phyloP scores from a whole-genome alignment of 2,888 invertebrate species.

The Lypha dubia region DNA sequence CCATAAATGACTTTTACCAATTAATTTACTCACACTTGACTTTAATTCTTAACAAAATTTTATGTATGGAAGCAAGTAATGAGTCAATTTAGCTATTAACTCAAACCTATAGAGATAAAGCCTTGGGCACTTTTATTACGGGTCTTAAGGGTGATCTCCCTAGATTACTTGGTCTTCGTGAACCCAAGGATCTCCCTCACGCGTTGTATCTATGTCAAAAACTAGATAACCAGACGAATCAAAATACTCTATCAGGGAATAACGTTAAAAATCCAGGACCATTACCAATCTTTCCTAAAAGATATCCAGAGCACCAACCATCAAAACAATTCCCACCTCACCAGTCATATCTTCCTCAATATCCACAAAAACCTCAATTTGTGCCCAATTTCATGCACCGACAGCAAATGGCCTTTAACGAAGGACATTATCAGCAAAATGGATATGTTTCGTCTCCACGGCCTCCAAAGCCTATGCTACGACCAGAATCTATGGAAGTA shows the following conservation, averaged over 20 bases:
- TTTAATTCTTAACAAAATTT: not conserved
- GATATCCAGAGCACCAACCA: too few species aligned
- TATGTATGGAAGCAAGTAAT: too few species aligned
- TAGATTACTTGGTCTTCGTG: not conserved
- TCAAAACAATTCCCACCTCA: not conserved
- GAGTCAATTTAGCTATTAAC: too few species aligned
- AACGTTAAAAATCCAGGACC: too few species aligned
- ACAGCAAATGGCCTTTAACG: slow-evolving; percentile 8
- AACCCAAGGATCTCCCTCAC: not conserved
- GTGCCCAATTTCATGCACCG: slow-evolving; percentile 3
- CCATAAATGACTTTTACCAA: slow-evolving; percentile 3
- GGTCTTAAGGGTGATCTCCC: not conserved
- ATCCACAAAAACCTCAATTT: slow-evolving; percentile 13
- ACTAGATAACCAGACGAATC: too few species aligned
- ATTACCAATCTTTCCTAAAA: too few species aligned
- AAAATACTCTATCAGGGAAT: too few species aligned
- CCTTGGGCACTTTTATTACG: not conserved
- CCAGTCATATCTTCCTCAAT: not conserved
- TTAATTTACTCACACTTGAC: not conserved
- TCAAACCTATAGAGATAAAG: too few species aligned
- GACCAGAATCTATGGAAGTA: too few species aligned
- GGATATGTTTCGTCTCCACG: slow-evolving; percentile 1
- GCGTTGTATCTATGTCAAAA: not conserved
- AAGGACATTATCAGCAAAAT: too few species aligned
- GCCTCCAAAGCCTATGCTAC: slow-evolving; percentile 46